phyloP scores from a whole-genome alignment of 2,113 vertebrate species.

The Climacteris rufus region DNA sequence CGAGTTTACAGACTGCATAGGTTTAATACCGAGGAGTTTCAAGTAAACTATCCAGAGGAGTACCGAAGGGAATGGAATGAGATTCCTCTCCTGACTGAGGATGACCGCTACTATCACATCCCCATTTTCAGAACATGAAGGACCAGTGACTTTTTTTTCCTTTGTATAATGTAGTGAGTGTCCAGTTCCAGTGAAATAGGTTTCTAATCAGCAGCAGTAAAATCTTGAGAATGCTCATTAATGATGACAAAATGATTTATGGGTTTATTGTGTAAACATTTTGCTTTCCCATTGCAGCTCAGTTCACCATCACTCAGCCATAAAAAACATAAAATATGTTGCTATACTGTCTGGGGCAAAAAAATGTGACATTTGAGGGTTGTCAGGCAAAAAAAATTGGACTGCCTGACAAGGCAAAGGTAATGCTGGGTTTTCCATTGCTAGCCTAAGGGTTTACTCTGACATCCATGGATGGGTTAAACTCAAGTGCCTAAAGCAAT shows the following conservation, averaged over 20 bases:
- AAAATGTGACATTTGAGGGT: not conserved
- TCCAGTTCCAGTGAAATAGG: not conserved
- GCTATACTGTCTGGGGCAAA: not conserved
- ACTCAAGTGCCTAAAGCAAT: not conserved
- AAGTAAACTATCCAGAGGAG: conserved; percentile 69
- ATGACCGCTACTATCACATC: conserved; percentile 76
- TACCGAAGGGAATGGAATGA: conserved; percentile 75
- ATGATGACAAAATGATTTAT: conserved; percentile 6
- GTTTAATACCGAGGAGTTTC: conserved; percentile 75
- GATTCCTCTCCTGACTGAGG: conserved; percentile 75
- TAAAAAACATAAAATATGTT: not conserved
- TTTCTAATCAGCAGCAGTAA: not conserved
- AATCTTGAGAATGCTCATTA: not conserved
- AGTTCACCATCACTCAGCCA: not conserved
- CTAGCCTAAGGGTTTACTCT: not conserved
- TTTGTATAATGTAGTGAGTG: not conserved
- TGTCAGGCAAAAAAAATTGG: not conserved
- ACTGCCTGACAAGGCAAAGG: not conserved
- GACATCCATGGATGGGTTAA: not conserved
- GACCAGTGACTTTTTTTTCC: not conserved
- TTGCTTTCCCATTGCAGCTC: not conserved
- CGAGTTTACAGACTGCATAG: conserved; percentile 75
- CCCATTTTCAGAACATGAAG: conserved; percentile 61
- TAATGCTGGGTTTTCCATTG: not conserved
- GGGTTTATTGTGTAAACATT: not conserved